Evolutionary conservation across 2,113 vertebrate species (phyloP), one percentile per base, ranked within the genome.

Genomic region (Ploceus nigricollis): DNA sequence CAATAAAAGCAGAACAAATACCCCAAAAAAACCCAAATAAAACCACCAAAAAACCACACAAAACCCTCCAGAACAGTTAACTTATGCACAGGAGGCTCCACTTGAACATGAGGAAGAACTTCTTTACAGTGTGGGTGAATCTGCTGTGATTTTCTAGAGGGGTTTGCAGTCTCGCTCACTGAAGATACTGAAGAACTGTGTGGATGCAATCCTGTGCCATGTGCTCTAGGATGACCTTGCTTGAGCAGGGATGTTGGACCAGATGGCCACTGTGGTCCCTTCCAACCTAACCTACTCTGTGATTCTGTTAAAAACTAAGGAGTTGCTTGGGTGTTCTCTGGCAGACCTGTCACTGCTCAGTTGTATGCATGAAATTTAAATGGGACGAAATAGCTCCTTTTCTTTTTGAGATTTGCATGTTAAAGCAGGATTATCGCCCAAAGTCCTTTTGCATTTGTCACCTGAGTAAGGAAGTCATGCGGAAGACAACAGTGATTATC

Each of bases 11-110:
- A 65, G 35, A 30, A 82, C 60, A 58, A 58, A 40, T 28, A 68
- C 16, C 16, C 15, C 16, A 5, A 6, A 45, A 24, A 24, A 20
- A 6, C 5, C 27, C 42, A 39, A 39, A 47, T 28, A 65, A 56
- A 65, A 19, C 4, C 33, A 39, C 11, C 4, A 37, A 45, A 54
- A 45, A 20, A 3, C 1, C 30, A 8, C 24, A 42, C 16, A 42
- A 50, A 16, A 1, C 5, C 10, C 11, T 7, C 31, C 16, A 20
- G 35, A 48, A 40, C 0, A 0, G 19, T 65, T 48, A 65, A 40
- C 16, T 50, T 21, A n/a, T 50, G 51, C 24, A 35, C 7, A 21
- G 35, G 8, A 50, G 30, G 31, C 17, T 22, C 21, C 44, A 25
- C 37, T 66, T 21, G 9, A 35, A 50, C 31, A 35, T 9, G 13